phyloP scores from a whole-genome alignment of 2,113 vertebrate genomes.

The Cephalopholis sonnerati region DNA sequence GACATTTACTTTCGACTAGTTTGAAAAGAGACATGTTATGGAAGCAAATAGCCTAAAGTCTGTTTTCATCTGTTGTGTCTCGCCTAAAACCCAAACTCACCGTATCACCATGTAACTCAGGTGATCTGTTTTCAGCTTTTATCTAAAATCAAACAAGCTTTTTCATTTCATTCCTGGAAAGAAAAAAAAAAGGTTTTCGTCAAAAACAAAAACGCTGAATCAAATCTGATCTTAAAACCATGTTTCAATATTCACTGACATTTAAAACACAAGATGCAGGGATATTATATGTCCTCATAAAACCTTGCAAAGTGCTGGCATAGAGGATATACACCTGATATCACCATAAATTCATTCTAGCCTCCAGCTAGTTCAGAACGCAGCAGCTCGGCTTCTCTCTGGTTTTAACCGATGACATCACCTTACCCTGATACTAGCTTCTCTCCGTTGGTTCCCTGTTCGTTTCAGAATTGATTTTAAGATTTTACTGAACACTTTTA shows the following conservation, averaged over 20 bases:
- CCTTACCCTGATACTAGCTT: no score
- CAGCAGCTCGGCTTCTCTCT: no score
- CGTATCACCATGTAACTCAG: background rate
- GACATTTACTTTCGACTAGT: no score
- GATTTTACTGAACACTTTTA: no score
- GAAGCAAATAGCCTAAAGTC: no score
- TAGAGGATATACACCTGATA: background rate
- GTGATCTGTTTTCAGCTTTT: background rate
- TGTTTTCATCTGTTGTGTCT: no score
- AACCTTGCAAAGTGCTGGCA: background rate
- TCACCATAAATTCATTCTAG: no score
- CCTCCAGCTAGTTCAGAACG: no score
- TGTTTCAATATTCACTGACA: background rate
- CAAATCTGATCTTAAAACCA: background rate
- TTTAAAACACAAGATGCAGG: background rate
- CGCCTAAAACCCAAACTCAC: background rate
- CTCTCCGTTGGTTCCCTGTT: no score
- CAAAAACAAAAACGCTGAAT: background rate
- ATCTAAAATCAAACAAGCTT: background rate
- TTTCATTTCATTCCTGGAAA: background rate
- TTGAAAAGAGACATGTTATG: no score
- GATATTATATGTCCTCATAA: background rate
- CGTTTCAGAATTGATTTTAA: no score
- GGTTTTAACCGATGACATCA: no score
- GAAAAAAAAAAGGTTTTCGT: background rate